These are phyloP conservation scores for Choristoneura rosaceana DNA, from an alignment of 2,888 invertebrate genomes.

Conservation along the genomic window DNA sequence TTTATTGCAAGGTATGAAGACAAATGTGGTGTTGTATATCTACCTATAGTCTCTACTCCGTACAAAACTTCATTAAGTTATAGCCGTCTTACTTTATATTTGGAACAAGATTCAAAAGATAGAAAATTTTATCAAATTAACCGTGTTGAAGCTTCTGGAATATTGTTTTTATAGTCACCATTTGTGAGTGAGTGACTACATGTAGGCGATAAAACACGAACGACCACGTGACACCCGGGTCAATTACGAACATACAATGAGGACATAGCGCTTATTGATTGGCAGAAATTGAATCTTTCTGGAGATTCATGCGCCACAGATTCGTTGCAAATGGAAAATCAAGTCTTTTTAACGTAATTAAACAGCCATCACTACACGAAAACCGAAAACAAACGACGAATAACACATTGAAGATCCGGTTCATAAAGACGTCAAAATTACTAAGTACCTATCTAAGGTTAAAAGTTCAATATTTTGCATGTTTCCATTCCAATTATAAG, in stretches of 20 bases:
- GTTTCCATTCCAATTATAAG: background rate
- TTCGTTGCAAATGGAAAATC: background rate
- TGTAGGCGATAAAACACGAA: constrained; percentile 16
- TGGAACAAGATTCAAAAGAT: too few relatives aligned
- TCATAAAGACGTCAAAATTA: background rate
- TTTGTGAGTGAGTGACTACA: constrained; percentile 10
- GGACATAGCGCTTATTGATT: constrained; percentile 39
- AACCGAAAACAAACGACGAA: background rate
- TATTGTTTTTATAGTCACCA: constrained; percentile 8
- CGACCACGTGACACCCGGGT: constrained; percentile 31
- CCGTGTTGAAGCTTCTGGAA: constrained; percentile 12
- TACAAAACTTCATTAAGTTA: too few relatives aligned
- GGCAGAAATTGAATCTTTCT: constrained; percentile 36
- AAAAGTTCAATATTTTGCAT: background rate
- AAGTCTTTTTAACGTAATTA: background rate
- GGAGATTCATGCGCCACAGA: constrained; percentile 6
- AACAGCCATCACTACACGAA: background rate
- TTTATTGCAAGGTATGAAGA: background rate
- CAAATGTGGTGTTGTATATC: too few relatives aligned
- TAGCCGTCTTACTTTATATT: too few relatives aligned
- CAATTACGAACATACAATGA: constrained; percentile 26
- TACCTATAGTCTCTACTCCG: too few relatives aligned
- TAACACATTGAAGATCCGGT: background rate
- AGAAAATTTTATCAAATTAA: background rate
- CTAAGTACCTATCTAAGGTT: background rate